phyloP scores from a whole-genome alignment of 2,113 vertebrate genomes.

The Salvator merianae region DNA sequence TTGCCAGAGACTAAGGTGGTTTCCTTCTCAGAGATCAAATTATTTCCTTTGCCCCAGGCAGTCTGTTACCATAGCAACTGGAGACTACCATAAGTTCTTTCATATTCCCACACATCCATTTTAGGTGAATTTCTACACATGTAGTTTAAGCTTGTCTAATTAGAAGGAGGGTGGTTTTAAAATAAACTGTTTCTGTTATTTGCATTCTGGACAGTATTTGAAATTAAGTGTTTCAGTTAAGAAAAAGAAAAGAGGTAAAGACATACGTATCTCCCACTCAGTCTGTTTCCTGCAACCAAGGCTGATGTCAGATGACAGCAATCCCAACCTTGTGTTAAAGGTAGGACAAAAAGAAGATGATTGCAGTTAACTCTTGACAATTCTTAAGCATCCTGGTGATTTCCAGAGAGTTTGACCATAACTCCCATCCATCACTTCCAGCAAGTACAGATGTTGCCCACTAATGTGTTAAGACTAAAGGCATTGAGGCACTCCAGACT shows the following conservation, averaged over 20 bases:
- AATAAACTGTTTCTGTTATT: neutral
- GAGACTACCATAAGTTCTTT: constrained; percentile 41
- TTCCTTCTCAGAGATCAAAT: constrained; percentile 15
- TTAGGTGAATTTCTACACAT: constrained; percentile 19
- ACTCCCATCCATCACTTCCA: no score
- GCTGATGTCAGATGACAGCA: no score
- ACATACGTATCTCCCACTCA: neutral
- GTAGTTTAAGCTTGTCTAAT: constrained; percentile 17
- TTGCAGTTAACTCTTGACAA: no score
- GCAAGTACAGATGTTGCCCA: no score
- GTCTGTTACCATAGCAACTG: constrained; percentile 65
- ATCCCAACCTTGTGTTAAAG: no score
- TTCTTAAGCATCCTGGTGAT: no score
- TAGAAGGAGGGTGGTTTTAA: constrained; percentile 11
- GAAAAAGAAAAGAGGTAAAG: neutral
- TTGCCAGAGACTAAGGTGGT: neutral
- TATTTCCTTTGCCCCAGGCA: constrained; percentile 34
- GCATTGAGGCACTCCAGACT: no score
- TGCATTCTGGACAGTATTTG: neutral
- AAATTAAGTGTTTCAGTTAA: neutral
- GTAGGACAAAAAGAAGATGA: no score
- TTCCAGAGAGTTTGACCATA: no score
- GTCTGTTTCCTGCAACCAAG: neutral
- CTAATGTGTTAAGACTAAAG: no score
- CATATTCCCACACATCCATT: constrained; percentile 8